These are phyloP conservation scores for Tigriopus japonicus DNA, from an alignment of 1,140 invertebrate genomes.

Conservation along the genomic window DNA sequence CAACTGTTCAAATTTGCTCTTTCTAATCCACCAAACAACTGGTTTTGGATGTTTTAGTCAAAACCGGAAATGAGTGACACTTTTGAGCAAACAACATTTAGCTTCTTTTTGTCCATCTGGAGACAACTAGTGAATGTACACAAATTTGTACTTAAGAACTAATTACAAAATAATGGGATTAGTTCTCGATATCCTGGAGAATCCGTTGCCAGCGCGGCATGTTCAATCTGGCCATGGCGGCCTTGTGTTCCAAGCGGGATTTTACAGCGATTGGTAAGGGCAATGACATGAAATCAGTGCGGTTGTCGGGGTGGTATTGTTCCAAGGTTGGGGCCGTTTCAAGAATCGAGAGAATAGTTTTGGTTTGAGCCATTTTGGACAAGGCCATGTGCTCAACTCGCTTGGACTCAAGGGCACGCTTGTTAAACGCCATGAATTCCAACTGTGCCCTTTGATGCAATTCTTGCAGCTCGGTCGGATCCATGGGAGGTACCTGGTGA, in stretches of 20 bases:
- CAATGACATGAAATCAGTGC: not conserved
- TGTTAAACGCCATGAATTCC: not conserved
- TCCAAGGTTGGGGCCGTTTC: not conserved
- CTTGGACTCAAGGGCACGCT: not conserved
- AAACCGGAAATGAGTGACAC: no score
- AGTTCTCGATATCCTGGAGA: not conserved
- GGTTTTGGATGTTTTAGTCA: no score
- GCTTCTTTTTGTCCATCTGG: no score
- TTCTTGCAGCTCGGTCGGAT: not conserved
- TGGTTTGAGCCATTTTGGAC: not conserved
- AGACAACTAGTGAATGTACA: no score
- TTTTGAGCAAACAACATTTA: no score
- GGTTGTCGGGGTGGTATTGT: not conserved
- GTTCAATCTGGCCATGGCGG: not conserved
- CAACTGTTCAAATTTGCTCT: no score
- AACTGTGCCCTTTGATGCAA: not conserved
- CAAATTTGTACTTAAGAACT: no score
- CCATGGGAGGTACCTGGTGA: not conserved
- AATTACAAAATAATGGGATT: no score
- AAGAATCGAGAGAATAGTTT: not conserved
- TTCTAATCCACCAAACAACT: no score
- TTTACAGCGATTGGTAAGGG: not conserved
- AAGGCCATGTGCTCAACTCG: not conserved
- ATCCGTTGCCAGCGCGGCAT: not conserved
- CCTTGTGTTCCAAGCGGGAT: not conserved